Evolutionary conservation across 2,113 vertebrate species (phyloP).

Genomic region (Herpailurus yagouaroundi): DNA sequence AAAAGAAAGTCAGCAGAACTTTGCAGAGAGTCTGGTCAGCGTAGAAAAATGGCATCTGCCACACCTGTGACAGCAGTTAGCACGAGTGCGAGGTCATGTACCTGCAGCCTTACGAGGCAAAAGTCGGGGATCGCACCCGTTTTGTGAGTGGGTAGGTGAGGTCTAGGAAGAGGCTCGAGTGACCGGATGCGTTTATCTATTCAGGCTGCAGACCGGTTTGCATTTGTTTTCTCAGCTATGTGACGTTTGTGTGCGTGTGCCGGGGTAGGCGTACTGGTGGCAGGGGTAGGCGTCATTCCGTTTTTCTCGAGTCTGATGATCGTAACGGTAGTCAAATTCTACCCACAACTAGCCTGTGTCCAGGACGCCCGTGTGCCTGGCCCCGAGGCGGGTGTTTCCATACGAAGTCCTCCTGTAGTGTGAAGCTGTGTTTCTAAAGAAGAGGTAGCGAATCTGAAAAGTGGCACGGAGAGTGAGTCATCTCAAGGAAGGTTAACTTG

Average conservation of each 20-base stretch:
- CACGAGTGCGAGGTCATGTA: fast-evolving
- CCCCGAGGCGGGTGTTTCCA: fast-evolving
- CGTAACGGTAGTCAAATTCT: background rate
- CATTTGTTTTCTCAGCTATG: background rate
- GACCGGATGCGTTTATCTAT: background rate
- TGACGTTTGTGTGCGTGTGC: background rate
- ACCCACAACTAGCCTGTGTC: background rate
- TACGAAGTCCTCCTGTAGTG: background rate
- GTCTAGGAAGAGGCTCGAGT: background rate
- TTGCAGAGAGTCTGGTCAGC: background rate
- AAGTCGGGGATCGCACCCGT: too few species aligned
- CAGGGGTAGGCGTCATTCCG: background rate
- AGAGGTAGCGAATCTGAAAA: background rate
- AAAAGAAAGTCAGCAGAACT: background rate
- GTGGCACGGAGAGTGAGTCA: background rate
- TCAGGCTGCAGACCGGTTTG: background rate
- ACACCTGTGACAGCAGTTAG: fast-evolving
- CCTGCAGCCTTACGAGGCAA: fast-evolving
- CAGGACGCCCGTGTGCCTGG: background rate
- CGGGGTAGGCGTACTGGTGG: too few species aligned
- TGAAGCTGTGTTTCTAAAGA: background rate
- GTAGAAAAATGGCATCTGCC: background rate
- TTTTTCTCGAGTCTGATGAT: background rate
- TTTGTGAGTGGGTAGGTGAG: background rate
- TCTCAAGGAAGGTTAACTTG: background rate